Evolutionary conservation across 2,888 invertebrate species (phyloP).

Genomic region (Plebejus anna): DNA sequence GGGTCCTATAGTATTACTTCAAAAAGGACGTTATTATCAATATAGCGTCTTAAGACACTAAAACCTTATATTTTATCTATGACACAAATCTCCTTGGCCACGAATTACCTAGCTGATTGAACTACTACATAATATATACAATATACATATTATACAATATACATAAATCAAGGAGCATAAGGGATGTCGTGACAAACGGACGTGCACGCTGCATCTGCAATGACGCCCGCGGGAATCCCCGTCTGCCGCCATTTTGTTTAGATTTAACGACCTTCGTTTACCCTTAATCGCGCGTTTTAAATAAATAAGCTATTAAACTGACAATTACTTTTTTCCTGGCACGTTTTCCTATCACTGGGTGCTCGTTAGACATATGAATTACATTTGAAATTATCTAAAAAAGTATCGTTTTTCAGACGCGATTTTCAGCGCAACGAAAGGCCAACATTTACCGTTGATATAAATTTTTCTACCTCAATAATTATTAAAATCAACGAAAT

Average conservation of each 20-base stretch:
- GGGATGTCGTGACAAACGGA: conserved; percentile 30
- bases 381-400: too few species aligned
- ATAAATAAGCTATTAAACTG: not conserved
- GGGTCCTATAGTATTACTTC: too few species aligned
- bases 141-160: not conserved
- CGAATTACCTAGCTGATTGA: not conserved
- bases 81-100: not conserved
- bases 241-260: conserved; percentile 8
- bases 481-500: not conserved
- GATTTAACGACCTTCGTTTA: conserved; percentile 12
- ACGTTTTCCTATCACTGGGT: not conserved
- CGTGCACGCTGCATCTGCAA: conserved; percentile 29
- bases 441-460: not conserved
- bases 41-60: not conserved
- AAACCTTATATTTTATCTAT: not conserved
- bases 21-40: too few species aligned
- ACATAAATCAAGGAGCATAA: conserved; percentile 30
- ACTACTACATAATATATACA: not conserved
- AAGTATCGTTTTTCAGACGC: too few species aligned
- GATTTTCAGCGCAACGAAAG: not conserved
- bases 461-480: not conserved
- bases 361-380: not conserved
- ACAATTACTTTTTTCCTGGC: not conserved
- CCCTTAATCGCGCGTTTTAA: conserved; percentile 4
- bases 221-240: not conserved